Evolutionary conservation across 2,797 vertebrate species (phyloP).

Genomic region (Enteromius paludinosus): DNA sequence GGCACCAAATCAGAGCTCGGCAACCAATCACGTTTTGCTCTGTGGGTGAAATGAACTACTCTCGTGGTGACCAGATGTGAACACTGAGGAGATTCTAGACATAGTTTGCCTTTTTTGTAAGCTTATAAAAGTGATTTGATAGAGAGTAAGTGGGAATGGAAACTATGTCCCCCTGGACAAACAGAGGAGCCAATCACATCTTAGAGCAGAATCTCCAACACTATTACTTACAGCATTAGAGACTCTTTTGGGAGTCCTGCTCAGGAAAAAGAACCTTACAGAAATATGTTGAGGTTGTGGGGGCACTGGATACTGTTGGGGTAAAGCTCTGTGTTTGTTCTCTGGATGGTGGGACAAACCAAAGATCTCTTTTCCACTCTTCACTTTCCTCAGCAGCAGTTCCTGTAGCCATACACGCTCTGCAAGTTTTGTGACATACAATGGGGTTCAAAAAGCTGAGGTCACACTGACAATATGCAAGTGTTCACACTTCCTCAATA

Average conservation of each 20-base stretch:
- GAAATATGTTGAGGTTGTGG: conserved; percentile 44
- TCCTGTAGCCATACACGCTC: background rate
- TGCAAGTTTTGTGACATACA: background rate
- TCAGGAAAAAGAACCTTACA: conserved; percentile 49
- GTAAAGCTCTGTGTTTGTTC: conserved; percentile 35
- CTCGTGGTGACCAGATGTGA: conserved; percentile 58
- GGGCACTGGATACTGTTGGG: conserved; percentile 42
- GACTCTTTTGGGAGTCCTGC: conserved; percentile 60
- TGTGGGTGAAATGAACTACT: conserved; percentile 55
- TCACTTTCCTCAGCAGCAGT: background rate
- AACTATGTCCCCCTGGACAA: conserved; percentile 71
- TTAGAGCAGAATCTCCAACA: conserved; percentile 64
- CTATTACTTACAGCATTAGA: conserved; percentile 66
- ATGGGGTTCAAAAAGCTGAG: background rate
- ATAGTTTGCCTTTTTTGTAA: conserved; percentile 60
- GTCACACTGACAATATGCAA: background rate
- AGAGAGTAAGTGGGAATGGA: conserved; percentile 68
- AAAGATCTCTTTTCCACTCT: conserved; percentile 1
- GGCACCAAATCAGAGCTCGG: conserved; percentile 51
- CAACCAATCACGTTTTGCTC: conserved; percentile 48
- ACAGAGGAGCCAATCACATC: conserved; percentile 67
- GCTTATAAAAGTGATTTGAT: conserved; percentile 73
- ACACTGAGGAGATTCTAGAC: conserved; percentile 51
- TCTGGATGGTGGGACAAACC: conserved; percentile 10
- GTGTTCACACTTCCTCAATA: too few species aligned